phyloP scores from a whole-genome alignment of 2,113 vertebrate genomes.

The Plotosus lineatus region DNA sequence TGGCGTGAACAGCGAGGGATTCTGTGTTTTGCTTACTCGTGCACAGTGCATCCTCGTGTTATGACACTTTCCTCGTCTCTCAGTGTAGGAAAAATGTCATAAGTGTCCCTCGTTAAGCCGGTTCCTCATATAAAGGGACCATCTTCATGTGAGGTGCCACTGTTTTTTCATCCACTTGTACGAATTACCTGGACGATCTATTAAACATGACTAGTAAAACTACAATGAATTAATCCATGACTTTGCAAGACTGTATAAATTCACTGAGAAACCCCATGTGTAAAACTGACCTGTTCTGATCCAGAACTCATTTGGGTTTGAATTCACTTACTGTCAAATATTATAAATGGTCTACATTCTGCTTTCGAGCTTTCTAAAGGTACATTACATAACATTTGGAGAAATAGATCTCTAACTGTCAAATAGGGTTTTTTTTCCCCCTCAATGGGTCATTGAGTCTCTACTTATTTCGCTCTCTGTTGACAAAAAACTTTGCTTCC shows the following conservation, averaged over 20 bases:
- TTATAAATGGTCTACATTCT: not conserved
- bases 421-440: not conserved
- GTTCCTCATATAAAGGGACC: too few relatives aligned
- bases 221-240: not conserved
- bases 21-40: too few relatives aligned
- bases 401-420: too few relatives aligned
- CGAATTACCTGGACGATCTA: not conserved
- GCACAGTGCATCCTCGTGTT: too few relatives aligned
- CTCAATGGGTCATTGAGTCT: not conserved
- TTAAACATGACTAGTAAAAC: not conserved
- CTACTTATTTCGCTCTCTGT: not conserved
- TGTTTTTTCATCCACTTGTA: not conserved
- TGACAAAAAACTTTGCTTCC: not conserved
- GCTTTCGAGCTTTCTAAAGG: not conserved
- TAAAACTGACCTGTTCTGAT: not conserved
- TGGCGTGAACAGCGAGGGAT: too few relatives aligned
- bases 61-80: too few relatives aligned
- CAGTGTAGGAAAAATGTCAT: too few relatives aligned
- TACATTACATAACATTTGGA: not conserved
- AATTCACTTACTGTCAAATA: not conserved
- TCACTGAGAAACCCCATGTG: not conserved
- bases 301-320: not conserved
- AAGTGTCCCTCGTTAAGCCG: too few relatives aligned
- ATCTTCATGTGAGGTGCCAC: too few relatives aligned
- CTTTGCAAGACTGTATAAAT: not conserved